Percentiles rank a stretch among this genome's conserved stretches.
Conservation (phyloP, 2,888 invertebrate genomes). For the Synergus itoensis region DNA sequence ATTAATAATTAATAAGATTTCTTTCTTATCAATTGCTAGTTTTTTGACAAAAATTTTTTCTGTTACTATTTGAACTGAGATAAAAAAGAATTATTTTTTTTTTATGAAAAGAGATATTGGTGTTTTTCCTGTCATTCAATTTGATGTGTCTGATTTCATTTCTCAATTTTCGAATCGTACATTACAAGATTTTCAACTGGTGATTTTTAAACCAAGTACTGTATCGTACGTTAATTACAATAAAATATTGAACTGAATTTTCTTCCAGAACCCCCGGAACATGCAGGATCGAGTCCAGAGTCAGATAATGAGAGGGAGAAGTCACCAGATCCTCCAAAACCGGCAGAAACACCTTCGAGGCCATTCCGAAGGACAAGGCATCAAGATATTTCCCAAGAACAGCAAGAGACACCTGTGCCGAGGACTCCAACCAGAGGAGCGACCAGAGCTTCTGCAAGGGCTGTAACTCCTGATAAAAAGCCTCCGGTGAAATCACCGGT, state of each 20-base stretch:
- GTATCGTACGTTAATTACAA: neutral
- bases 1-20: no score
- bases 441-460: constrained; percentile 51
- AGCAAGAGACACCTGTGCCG: constrained; percentile 48
- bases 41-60: no score
- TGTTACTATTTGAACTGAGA: no score
- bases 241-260: neutral
- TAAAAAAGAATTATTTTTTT: neutral
- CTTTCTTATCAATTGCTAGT: no score
- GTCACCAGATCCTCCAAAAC: constrained; percentile 62
- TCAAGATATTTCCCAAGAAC: constrained; percentile 2
- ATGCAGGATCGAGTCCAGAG: constrained; percentile 45
- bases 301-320: constrained; percentile 60
- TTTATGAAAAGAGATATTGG: neutral
- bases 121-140: neutral
- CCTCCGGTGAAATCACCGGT: constrained; percentile 55
- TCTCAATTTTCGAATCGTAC: neutral
- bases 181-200: neutral
- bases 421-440: constrained; percentile 58
- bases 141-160: neutral
- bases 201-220: neutral
- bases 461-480: constrained; percentile 51
- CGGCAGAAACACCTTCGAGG: constrained; percentile 56
- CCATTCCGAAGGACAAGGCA: constrained; percentile 52
- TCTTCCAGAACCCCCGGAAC: constrained; percentile 43